These are phyloP conservation scores for Platysternon megacephalum DNA, from an alignment of 2,113 vertebrate genomes.

Conservation along the genomic window DNA sequence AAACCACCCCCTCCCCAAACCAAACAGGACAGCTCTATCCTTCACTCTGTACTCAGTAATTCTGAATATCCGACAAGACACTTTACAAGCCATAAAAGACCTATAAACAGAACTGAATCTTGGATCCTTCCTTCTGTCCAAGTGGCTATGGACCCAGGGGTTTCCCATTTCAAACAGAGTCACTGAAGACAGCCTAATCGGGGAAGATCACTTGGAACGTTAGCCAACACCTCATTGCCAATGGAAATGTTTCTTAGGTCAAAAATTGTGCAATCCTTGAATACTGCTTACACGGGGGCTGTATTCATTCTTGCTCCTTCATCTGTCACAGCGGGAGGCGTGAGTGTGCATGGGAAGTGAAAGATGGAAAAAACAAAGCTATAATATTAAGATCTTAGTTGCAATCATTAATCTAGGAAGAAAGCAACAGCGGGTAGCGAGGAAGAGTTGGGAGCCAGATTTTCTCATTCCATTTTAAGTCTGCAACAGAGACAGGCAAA, in stretches of 20 bases:
- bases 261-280: not conserved
- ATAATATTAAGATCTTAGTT: not conserved
- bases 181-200: slow-evolving; percentile 19
- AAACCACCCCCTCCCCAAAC: no score
- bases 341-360: not conserved
- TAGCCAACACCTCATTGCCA: slow-evolving; percentile 39
- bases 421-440: not conserved
- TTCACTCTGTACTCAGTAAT: slow-evolving; percentile 21
- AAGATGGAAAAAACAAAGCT: not conserved
- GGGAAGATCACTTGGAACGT: slow-evolving; percentile 37
- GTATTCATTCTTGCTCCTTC: slow-evolving; percentile 8
- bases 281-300: slow-evolving; percentile 1
- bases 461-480: slow-evolving; percentile 1
- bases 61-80: slow-evolving; percentile 39
- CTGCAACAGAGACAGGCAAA: not conserved
- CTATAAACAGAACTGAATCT: slow-evolving; percentile 34
- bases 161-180: not conserved
- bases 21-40: no score
- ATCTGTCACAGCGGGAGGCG: not conserved
- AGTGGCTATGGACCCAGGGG: slow-evolving; percentile 33
- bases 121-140: slow-evolving; percentile 25
- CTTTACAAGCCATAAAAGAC: slow-evolving; percentile 39
- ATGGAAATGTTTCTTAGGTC: not conserved
- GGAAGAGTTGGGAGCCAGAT: not conserved
- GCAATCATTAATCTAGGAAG: slow-evolving; percentile 13